Base-by-base conservation (phyloP, 1,140 invertebrate species). In the Ceratina calcarata region DNA sequence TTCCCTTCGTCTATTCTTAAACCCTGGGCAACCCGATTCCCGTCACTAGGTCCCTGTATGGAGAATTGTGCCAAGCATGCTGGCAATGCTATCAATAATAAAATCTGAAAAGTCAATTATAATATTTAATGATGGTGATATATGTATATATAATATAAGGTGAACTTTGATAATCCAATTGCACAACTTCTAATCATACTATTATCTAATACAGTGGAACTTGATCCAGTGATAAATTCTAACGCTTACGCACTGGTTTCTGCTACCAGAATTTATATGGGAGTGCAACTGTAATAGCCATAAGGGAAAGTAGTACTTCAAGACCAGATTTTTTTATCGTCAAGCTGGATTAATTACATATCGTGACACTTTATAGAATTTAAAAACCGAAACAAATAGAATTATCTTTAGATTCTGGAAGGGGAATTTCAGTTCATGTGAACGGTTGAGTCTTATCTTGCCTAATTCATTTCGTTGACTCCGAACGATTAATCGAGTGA, bases 41-140 rank as follows among this genome's bases (percentile, higher is more conserved):
- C 92, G 87, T 93, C 92, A 78, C 90, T 92, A 0, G 92, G 90
- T 16, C 92, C 92, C 79, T 92, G 89, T 71, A 93, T 93, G 3
- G 91, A 88, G 73, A 93, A 93, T 84, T 93, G 90, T 18, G 89
- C 92, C 18, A 88, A 69, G 86, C 92, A 92, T 37, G 89, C 78
- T 3, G 92, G 91, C 58, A 93, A 71, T 20, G 84, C 82, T 45
- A 87, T 73, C 51, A 93, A 45, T 22, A 92, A 32, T 86, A 92
- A 79, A 83, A 90, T 67, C 91, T 92, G 75, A 3, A 81, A 82
- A 82, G 61, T 32, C 49, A 55, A 57, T 57, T 57, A 15, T 18
- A 13, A 3, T 20, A 20, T 20, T 51, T 61, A 32, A 58, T 13
- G 66, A 51, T 15, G 10, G 61, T 68, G 1, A 49, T 45, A 51